Conservation (phyloP, 2,113 vertebrate species). For the Crypturellus undulatus region DNA sequence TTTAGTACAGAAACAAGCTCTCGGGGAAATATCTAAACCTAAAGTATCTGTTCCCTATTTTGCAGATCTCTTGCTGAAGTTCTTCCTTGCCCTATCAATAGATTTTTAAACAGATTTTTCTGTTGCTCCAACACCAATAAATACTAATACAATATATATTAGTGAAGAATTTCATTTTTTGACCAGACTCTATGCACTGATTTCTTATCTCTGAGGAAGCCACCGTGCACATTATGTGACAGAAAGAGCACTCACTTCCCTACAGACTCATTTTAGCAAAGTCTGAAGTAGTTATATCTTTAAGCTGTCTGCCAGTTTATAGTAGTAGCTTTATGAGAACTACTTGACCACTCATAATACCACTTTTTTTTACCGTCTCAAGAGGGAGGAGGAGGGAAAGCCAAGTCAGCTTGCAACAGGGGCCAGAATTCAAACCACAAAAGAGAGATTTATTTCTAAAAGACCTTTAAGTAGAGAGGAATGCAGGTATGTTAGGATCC, state of each 20-base stretch:
- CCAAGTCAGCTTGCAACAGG: not conserved
- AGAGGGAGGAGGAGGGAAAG: not conserved
- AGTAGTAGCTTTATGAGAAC: not conserved
- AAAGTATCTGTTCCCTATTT: not conserved
- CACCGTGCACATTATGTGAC: not conserved
- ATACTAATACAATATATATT: not conserved
- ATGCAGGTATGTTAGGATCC: not conserved
- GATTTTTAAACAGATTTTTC: not conserved
- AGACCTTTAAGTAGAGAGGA: not conserved
- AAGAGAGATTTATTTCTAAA: not conserved
- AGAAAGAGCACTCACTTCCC: not conserved
- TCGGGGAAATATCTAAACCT: not conserved
- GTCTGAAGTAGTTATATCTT: not conserved
- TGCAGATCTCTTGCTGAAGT: not conserved
- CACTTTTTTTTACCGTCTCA: not conserved
- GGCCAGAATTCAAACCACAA: not conserved
- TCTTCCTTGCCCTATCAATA: not conserved
- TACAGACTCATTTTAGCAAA: not conserved
- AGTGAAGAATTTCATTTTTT: not conserved
- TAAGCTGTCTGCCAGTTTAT: not conserved
- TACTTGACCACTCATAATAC: too few species aligned
- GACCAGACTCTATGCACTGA: not conserved
- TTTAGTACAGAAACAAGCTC: not conserved
- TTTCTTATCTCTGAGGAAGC: not conserved
- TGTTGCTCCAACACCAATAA: conserved; percentile 8